Base-by-base conservation (phyloP, 1,140 invertebrate species). In the Drosophila elegans region DNA sequence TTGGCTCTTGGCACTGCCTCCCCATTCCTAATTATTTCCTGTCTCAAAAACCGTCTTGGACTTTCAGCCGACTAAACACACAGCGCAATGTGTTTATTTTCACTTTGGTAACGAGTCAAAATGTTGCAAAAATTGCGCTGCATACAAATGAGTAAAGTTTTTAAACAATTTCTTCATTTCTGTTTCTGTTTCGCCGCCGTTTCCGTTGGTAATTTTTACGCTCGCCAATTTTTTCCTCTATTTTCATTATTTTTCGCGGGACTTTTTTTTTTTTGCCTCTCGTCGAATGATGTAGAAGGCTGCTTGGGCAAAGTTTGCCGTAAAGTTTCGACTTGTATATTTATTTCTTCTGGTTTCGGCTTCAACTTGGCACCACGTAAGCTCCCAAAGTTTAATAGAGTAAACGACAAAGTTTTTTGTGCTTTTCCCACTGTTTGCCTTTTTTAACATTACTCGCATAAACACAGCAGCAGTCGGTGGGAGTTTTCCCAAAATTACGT, bases 111-210 rank as follows among this genome's bases (percentile, higher is more conserved):
- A 89, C 84, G 84, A 89, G 85, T 89, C 85, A 88, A 88, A 86
- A 88, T 88, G 84, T 84, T 88, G 82, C 83, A 62, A 71, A 80
- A 91, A 90, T 88, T 84, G 74, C 83, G 74, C 82, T 80, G 88
- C 82, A 91, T 91, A 91, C 88, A 91, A 91, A 91, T 91, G 88
- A 91, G 88, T 84, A 91, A 91, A 91, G 88, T 91, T 91, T 79
- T 56, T 80, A 80, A 82, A 81, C 63, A 82, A 74, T 82, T 79
- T 69, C 80, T 74, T 74, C 79, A 73, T 86, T 85, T 80, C 52
- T 75, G 72, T 62, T 53, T 54, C 41, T 27, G 48, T 63, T 64
- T 77, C 71, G 57, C 61, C 62, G 54, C 53, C 62, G 74, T 74
- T 63, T 75, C 79, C 63, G 16, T 21, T 69, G 68, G 80, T 82